A percentile compares a stretch with the other conserved stretches of the same genome.
Conservation (phyloP, 2,113 vertebrate genomes). For the Cardinalis cardinalis region DNA sequence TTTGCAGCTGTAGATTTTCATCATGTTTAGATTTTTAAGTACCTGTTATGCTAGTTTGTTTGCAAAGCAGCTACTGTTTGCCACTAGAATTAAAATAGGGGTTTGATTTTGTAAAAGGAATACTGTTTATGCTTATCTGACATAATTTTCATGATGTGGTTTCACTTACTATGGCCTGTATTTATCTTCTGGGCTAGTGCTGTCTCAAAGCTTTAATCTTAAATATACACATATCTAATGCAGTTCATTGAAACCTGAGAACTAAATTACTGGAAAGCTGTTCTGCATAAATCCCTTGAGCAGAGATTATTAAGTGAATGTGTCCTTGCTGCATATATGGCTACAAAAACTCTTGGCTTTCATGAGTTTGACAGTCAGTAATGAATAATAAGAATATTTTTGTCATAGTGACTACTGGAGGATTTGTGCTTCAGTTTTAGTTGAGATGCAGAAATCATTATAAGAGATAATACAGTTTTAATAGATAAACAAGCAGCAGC, state of each 20-base stretch:
- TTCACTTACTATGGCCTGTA: not conserved
- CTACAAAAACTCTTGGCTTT: not conserved
- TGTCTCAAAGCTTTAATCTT: not conserved
- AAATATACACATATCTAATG: not conserved
- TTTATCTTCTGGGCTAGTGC: not conserved
- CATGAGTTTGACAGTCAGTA: not conserved
- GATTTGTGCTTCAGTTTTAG: not conserved
- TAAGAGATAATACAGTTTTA: not conserved
- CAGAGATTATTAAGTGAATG: not conserved
- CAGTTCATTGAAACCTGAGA: not conserved
- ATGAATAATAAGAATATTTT: not conserved
- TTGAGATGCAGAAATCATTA: not conserved
- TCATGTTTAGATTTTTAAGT: not conserved
- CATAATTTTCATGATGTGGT: not conserved
- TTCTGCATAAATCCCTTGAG: not conserved
- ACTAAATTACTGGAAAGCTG: not conserved
- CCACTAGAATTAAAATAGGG: not conserved
- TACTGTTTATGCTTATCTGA: not conserved
- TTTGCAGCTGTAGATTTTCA: not conserved
- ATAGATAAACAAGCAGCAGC: not conserved
- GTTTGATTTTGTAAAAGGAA: not conserved
- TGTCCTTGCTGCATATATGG: not conserved
- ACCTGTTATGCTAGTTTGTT: not conserved
- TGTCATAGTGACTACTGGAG: not conserved
- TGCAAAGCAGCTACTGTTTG: not conserved